Conservation (phyloP, 2,113 vertebrate genomes). For the Podiceps cristatus region DNA sequence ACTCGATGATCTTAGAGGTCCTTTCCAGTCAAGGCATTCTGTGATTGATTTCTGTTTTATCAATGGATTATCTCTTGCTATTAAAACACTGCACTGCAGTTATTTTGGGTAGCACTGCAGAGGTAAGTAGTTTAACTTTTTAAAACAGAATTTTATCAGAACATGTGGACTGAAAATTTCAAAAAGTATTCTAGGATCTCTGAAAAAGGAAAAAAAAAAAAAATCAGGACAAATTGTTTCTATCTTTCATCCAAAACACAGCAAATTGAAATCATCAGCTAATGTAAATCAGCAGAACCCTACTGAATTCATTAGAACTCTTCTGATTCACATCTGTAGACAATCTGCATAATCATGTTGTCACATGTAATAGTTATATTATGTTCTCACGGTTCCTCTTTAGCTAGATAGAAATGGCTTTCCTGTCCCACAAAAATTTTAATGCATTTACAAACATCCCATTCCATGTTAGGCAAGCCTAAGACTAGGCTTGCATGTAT, state of each 20-base stretch:
- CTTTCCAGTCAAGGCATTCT: too few relatives aligned
- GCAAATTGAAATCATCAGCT: conserved; percentile 4
- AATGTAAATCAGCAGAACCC: not conserved
- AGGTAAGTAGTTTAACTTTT: not conserved
- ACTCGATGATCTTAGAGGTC: too few relatives aligned
- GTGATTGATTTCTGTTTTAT: not conserved
- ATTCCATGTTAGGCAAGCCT: not conserved
- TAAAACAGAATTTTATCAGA: not conserved
- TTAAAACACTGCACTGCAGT: not conserved
- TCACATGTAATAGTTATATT: conserved; percentile 9
- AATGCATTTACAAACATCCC: not conserved
- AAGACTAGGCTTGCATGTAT: not conserved
- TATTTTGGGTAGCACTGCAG: not conserved
- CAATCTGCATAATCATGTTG: conserved; percentile 20
- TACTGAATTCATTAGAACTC: not conserved
- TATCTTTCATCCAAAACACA: not conserved
- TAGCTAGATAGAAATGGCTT: conserved; percentile 6
- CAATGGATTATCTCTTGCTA: not conserved
- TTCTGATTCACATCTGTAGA: conserved; percentile 43
- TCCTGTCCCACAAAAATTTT: conserved; percentile 19
- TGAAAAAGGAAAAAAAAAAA: not conserved
- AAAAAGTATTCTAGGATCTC: not conserved
- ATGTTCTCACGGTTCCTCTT: not conserved
- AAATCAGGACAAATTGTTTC: not conserved
- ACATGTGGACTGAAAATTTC: not conserved